phyloP scores from a whole-genome alignment of 1,140 invertebrate genomes.

The Drosophila parabipectinata region DNA sequence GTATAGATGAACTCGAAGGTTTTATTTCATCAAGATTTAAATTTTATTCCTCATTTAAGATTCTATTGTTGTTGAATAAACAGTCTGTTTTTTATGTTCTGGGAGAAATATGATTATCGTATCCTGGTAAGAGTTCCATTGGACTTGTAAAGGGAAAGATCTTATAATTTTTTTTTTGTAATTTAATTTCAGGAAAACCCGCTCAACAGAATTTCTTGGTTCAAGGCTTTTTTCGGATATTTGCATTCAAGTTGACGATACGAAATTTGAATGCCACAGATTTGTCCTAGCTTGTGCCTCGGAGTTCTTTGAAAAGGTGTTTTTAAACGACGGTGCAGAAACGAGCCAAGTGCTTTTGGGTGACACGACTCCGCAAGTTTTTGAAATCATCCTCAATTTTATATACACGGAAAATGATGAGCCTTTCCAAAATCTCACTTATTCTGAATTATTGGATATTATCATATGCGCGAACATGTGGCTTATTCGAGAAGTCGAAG shows the following conservation, averaged over 20 bases:
- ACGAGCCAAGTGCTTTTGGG: background rate
- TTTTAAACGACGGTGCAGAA: background rate
- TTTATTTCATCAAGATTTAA: no score
- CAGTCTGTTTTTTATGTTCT: no score
- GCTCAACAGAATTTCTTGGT: background rate
- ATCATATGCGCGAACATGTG: background rate
- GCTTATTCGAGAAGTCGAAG: background rate
- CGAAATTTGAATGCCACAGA: background rate
- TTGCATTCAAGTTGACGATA: background rate
- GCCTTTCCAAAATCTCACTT: background rate
- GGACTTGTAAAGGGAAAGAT: no score
- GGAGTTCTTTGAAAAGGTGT: slow-evolving; percentile 10
- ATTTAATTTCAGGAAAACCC: background rate
- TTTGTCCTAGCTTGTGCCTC: slow-evolving; percentile 6
- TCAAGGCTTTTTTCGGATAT: background rate
- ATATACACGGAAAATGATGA: background rate
- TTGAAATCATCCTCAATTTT: background rate
- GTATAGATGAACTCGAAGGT: no score
- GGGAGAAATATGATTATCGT: no score
- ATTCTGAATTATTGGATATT: background rate
- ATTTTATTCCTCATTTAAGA: background rate
- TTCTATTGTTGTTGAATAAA: no score
- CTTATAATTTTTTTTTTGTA: no score
- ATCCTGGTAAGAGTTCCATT: no score
- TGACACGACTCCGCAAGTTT: background rate